Conservation (phyloP, 2,113 vertebrate genomes). For the Egretta garzetta region DNA sequence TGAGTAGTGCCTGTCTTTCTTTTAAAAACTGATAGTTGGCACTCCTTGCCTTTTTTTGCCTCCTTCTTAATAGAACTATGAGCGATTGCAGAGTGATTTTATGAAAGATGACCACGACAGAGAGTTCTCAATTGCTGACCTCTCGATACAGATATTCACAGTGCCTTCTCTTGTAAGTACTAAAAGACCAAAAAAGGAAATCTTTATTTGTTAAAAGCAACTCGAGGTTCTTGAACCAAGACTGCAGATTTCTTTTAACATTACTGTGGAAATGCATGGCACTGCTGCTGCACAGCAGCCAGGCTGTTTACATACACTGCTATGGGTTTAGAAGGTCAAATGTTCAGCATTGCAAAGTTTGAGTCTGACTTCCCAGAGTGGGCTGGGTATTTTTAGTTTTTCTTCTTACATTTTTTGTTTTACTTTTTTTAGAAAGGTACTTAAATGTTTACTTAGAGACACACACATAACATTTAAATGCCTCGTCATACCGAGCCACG, state of each 20-base stretch:
- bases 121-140: slow-evolving; percentile 96
- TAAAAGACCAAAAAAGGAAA: slow-evolving; percentile 68
- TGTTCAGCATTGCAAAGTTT: neutral
- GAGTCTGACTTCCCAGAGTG: neutral
- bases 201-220: slow-evolving; percentile 61
- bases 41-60: slow-evolving; percentile 85
- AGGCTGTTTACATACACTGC: neutral
- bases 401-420: neutral
- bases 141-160: slow-evolving; percentile 98
- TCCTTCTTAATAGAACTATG: slow-evolving; percentile 92
- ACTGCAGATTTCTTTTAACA: slow-evolving; percentile 10
- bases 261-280: neutral
- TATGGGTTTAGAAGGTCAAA: neutral
- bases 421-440: neutral
- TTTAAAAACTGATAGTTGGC: slow-evolving; percentile 82
- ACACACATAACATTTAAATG: neutral
- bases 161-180: slow-evolving; percentile 97
- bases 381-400: neutral
- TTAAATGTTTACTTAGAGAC: neutral
- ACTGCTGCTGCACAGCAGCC: neutral
- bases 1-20: slow-evolving; percentile 85
- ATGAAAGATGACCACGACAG: slow-evolving; percentile 97
- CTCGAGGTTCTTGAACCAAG: slow-evolving; percentile 15
- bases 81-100: slow-evolving; percentile 96
- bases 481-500: neutral